These are phyloP conservation scores for Strigamia maritima DNA, from an alignment of 2,888 invertebrate species.

Conservation along the genomic window DNA sequence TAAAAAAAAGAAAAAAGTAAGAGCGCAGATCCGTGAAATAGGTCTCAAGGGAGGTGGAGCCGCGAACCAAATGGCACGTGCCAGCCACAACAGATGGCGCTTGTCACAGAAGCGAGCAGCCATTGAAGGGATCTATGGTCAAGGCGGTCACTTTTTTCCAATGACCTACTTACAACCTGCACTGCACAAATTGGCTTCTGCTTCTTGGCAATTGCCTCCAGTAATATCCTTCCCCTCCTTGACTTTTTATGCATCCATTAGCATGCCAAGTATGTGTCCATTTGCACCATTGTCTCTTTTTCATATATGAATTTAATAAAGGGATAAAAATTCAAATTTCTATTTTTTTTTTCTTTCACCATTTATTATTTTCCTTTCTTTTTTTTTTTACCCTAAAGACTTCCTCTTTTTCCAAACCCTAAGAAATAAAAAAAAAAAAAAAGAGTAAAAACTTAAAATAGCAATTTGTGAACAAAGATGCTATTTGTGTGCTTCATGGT, in stretches of 20 bases:
- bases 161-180: constrained; percentile 31
- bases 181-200: constrained; percentile 34
- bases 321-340: constrained; percentile 22
- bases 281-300: constrained; percentile 32
- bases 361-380: neutral
- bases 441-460: neutral
- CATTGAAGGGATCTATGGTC: constrained; percentile 34
- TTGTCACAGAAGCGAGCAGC: constrained; percentile 32
- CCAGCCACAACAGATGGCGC: constrained; percentile 32
- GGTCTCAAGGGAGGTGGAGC: constrained; percentile 27
- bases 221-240: neutral
- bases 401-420: neutral
- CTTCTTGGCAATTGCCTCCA: constrained; percentile 17
- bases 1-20: constrained; percentile 5
- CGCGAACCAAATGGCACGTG: constrained; percentile 30
- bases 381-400: neutral
- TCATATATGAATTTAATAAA: constrained; percentile 22
- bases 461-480: constrained; percentile 26
- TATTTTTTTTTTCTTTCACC: neutral
- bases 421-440: constrained; percentile 1
- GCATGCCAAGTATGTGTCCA: constrained; percentile 33
- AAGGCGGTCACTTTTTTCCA: constrained; percentile 33
- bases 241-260: constrained; percentile 28
- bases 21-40: constrained; percentile 32
- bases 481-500: constrained; percentile 20